Percentiles rank a stretch among this genome's conserved stretches.
These are phyloP conservation scores for Prosapia bicincta DNA, from an alignment of 2,888 invertebrate genomes.

Conservation along the genomic window DNA sequence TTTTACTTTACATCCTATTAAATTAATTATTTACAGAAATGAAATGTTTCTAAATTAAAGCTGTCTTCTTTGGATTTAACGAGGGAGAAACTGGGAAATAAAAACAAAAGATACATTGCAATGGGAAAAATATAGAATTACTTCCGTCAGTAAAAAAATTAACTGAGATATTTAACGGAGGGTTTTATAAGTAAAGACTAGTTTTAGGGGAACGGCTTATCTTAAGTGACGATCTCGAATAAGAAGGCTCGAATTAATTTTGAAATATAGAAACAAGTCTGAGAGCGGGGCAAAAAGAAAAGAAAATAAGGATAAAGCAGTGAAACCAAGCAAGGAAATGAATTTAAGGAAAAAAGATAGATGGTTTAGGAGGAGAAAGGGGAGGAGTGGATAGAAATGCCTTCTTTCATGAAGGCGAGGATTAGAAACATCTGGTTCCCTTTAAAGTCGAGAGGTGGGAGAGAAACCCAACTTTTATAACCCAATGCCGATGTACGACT, in stretches of 20 bases:
- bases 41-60: too few species aligned
- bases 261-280: neutral
- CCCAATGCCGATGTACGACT: neutral
- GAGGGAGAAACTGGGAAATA: too few species aligned
- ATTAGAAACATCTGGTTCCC: neutral
- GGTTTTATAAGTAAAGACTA: neutral
- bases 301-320: neutral
- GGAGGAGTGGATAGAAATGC: neutral
- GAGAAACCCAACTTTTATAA: neutral
- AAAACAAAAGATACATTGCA: too few species aligned
- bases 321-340: neutral
- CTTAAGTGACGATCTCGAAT: neutral
- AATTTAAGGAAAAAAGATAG: neutral
- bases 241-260: neutral
- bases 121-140: too few species aligned
- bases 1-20: too few species aligned
- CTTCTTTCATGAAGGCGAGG: slow-evolving; percentile 2
- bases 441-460: neutral
- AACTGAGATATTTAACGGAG: neutral
- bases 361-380: neutral
- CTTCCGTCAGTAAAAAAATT: too few species aligned
- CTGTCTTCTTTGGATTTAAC: too few species aligned
- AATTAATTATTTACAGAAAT: too few species aligned
- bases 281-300: neutral
- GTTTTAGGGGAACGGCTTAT: neutral